Base-by-base conservation (phyloP, 35 echinoderm and acorn worm genomes). In the Eucidaris tribuloides region DNA sequence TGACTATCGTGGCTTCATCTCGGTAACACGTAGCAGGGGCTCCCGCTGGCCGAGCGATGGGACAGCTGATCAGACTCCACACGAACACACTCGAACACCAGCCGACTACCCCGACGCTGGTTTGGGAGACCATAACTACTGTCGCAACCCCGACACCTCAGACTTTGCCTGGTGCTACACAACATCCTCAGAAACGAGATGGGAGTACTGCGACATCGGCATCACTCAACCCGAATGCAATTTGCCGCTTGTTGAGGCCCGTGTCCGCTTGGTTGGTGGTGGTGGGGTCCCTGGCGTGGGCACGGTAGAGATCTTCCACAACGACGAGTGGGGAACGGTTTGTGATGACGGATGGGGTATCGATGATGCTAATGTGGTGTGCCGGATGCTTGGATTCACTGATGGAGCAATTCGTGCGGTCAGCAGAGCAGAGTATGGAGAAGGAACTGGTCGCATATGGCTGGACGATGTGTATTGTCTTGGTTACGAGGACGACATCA, bases 81-180 rank as follows among this genome's bases (percentile, higher is more conserved):
- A 92, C 43, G 6, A 24, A 24, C 90, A 92, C 46, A 22, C 13
- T 5, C 62, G 72, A 28, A 77, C 64, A 3, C 70, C 79, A 13
- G 18, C 4, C 3, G 64, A 70, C 0, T 93, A 82, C 55, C 84
- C 91, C 22, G 70, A 68, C 33, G 62, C 84, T 23, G 91, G 91
- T 39, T 40, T 93, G 1, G 91, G 91, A n/a, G 86, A 88, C 30
- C 91, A 93, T 36, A 93, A 89, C 70, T 84, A 79, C 57, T 93
- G 91, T 35, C 79, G 91, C 7, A 93, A 86, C 59, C 65, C 78
- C 0, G 91, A 86, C 20, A 22, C 36, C 6, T 62, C 84, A 24
- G 25, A 43, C 23, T 28, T 39, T 0, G 63, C 85, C 22, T 93
- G 91, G 91, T 93, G 91, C 54, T 93, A 83, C 42, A 93, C 91